phyloP scores from a whole-genome alignment of 2,888 invertebrate species.

The Aleiodes testaceus region DNA sequence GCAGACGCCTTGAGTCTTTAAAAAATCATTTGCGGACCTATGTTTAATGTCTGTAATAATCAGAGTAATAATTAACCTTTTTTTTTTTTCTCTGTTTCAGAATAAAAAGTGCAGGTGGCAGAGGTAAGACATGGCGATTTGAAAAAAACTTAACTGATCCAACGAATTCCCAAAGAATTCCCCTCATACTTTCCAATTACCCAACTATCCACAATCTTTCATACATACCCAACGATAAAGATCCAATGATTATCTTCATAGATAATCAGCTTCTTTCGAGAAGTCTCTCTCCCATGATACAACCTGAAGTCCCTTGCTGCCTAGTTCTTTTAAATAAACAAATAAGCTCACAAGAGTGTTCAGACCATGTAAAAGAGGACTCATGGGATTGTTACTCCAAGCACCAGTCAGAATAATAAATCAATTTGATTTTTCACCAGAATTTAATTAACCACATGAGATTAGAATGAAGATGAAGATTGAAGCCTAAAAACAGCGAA shows the following conservation, averaged over 20 bases:
- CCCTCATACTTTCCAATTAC: slow-evolving; percentile 42
- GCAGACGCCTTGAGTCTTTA: no score
- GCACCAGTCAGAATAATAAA: no score
- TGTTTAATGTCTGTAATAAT: slow-evolving; percentile 4
- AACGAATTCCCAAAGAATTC: slow-evolving; percentile 33
- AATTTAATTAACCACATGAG: no score
- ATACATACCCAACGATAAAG: slow-evolving; percentile 43
- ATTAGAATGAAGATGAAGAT: no score
- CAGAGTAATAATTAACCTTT: background rate
- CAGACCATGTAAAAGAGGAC: no score
- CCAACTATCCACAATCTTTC: slow-evolving; percentile 39
- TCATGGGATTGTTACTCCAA: no score
- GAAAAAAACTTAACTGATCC: slow-evolving; percentile 42
- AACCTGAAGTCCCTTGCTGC: no score
- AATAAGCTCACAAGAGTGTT: no score
- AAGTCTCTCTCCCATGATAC: slow-evolving; percentile 6
- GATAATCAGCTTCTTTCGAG: slow-evolving; percentile 22
- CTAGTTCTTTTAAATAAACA: no score
- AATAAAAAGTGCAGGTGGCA: slow-evolving; percentile 68
- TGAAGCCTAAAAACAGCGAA: no score
- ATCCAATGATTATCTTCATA: slow-evolving; percentile 42
- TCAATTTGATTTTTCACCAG: no score
- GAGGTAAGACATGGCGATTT: slow-evolving; percentile 62
- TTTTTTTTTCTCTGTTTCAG: slow-evolving; percentile 60
- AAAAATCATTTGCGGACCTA: no score